These are phyloP conservation scores for Porites divaricata DNA, from an alignment of 92 coral and sea anemone genomes.

Conservation along the genomic window DNA sequence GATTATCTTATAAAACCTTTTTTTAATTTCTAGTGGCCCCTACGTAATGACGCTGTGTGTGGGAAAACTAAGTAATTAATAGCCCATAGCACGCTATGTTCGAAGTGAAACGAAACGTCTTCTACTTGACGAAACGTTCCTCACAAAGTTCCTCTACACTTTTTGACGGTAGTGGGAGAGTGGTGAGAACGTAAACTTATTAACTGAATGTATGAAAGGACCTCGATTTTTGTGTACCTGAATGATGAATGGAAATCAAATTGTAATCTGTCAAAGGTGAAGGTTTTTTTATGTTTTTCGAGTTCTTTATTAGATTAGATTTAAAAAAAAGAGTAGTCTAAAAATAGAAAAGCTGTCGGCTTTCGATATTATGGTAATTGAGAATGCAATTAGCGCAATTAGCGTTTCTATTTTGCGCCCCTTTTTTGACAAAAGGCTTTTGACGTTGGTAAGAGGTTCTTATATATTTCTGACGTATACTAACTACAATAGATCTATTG, in stretches of 20 bases:
- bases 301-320: not conserved
- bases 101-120: not conserved
- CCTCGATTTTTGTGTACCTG: not conserved
- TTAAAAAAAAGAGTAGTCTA: not conserved
- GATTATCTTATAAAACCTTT: not conserved
- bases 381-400: constrained; percentile 14
- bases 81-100: not conserved
- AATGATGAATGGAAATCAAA: not conserved
- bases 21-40: not conserved
- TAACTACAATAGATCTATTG: no score
- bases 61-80: not conserved
- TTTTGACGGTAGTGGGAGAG: no score
- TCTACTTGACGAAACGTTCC: no score
- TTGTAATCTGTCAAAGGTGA: not conserved
- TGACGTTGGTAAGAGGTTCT: no score
- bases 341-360: not conserved
- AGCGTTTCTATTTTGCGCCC: no score
- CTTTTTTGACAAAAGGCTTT: no score
- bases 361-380: not conserved
- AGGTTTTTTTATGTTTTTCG: not conserved
- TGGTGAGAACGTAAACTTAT: no score
- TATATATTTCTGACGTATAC: no score
- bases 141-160: no score
- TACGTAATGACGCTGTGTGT: constrained; percentile 4
- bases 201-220: not conserved